These are phyloP conservation scores for Dendrolimus kikuchii DNA, from an alignment of 1,140 invertebrate genomes.

Conservation along the genomic window DNA sequence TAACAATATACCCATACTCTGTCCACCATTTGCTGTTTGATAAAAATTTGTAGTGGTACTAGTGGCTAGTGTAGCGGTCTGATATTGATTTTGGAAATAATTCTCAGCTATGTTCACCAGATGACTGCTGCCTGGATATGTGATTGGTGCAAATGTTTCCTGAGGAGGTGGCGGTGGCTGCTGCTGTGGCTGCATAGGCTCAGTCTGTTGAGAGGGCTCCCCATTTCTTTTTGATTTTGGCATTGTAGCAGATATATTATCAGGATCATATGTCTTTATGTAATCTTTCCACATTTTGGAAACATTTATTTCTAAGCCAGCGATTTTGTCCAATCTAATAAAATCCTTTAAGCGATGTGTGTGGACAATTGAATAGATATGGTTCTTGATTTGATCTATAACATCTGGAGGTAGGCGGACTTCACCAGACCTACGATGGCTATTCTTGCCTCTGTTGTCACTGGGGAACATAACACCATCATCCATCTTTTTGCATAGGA, in stretches of 20 bases:
- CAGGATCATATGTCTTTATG: constrained; percentile 70
- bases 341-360: constrained; percentile 69
- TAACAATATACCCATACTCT: constrained; percentile 57
- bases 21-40: constrained; percentile 49
- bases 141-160: constrained; percentile 43
- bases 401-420: constrained; percentile 66
- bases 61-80: constrained; percentile 39
- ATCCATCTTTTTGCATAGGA: constrained; percentile 74
- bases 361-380: constrained; percentile 72
- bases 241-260: constrained; percentile 61
- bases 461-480: constrained; percentile 74
- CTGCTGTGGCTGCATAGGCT: constrained; percentile 22
- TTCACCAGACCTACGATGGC: constrained; percentile 67
- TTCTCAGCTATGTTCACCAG: constrained; percentile 68
- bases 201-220: constrained; percentile 32
- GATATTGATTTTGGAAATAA: constrained; percentile 65
- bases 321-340: constrained; percentile 68
- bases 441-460: constrained; percentile 71
- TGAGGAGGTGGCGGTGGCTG: constrained; percentile 31
- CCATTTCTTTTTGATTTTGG: constrained; percentile 58
- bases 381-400: constrained; percentile 73
- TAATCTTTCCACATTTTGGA: constrained; percentile 75
- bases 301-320: constrained; percentile 73
- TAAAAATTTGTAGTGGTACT: constrained; percentile 51
- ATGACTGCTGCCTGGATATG: constrained; percentile 63